These are phyloP conservation scores for Scaptomyza polygonia DNA, from an alignment of 2,888 invertebrate genomes.

Conservation along the genomic window DNA sequence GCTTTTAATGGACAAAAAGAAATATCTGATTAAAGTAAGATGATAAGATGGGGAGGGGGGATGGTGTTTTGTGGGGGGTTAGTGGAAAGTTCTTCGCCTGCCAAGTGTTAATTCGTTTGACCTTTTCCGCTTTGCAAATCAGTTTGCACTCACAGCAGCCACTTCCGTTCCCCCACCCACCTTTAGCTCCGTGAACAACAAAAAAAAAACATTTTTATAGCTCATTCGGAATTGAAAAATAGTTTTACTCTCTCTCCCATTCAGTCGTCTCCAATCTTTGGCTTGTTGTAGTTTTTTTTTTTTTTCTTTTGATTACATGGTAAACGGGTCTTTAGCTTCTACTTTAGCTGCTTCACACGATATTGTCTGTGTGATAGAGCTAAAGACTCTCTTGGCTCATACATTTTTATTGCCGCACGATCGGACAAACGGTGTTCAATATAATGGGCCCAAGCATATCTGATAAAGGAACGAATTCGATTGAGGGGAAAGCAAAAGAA, in stretches of 20 bases:
- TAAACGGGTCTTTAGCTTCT: conserved; percentile 46
- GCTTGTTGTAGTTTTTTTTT: conserved; percentile 43
- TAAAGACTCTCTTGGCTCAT: conserved; percentile 61
- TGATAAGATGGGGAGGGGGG: conserved; percentile 53
- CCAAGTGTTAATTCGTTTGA: conserved; percentile 51
- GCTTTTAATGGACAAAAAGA: conserved; percentile 42
- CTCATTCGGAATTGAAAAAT: conserved; percentile 54
- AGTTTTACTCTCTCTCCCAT: conserved; percentile 24
- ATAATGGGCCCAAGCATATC: conserved; percentile 54
- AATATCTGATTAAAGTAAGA: conserved; percentile 51
- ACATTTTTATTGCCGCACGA: conserved; percentile 79
- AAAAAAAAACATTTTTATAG: conserved; percentile 28
- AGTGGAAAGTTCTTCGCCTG: not conserved
- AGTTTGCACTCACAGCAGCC: conserved; percentile 17
- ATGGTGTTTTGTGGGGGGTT: not conserved
- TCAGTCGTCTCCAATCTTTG: not conserved
- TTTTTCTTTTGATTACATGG: too few relatives aligned
- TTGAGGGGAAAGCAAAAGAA: not conserved
- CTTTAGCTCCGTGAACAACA: not conserved
- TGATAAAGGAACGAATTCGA: conserved; percentile 7
- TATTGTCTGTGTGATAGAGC: conserved; percentile 70
- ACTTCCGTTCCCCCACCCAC: conserved; percentile 59
- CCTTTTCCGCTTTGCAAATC: conserved; percentile 68
- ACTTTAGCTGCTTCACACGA: conserved; percentile 71
- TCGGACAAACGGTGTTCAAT: conserved; percentile 77